Evolutionary conservation across 2,113 vertebrate genomes (phyloP), one percentile per base, ranked within the genome.

Genomic region (Callaeas wilsoni): DNA sequence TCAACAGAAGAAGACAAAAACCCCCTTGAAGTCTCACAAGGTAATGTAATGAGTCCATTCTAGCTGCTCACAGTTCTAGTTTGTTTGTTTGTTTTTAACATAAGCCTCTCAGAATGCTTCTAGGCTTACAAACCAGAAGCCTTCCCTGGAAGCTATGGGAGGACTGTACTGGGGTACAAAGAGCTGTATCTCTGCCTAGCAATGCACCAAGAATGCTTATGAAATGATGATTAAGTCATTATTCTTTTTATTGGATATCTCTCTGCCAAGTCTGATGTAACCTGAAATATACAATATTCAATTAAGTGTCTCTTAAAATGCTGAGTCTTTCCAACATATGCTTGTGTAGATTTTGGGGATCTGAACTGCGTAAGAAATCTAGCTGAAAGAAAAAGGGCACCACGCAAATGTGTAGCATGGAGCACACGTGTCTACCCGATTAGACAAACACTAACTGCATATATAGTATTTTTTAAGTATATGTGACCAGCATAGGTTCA

Each of bases 1-100:
- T 88, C 75, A 95, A 35, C 50, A n/a, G 71, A 62, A 21, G 53
- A 83, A 91, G 73, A 71, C 56, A 81, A 92, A 84, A 93, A 47
- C 2, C 4, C 29, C 47, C 46, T 84, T 71, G 17, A 87, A 90
- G 60, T 68, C 52, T 53, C 73, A 64, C 44, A 56, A 75, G 41
- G 60, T 71, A 71, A 91, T 39, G 74, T 70, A 93, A 94, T 91
- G 84, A 91, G 89, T 78, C 56, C 27, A 13, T 46, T 65, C 67
- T 46, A 69, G 60, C 37, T 84, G 53, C 62, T 89, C 62, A 41
- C 23, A 62, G 53, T n/a, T 86, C 35, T 47, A 15, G 12, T 32
- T 69, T 23, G 60, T 56, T n/a, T 50, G 39, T 49, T 79, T 71
- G 20, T 35, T 46, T 59, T 32, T 5, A 76, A 55, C 3, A 0